Conservation (phyloP, 1,140 invertebrate species). For the Gryllus bimaculatus region DNA sequence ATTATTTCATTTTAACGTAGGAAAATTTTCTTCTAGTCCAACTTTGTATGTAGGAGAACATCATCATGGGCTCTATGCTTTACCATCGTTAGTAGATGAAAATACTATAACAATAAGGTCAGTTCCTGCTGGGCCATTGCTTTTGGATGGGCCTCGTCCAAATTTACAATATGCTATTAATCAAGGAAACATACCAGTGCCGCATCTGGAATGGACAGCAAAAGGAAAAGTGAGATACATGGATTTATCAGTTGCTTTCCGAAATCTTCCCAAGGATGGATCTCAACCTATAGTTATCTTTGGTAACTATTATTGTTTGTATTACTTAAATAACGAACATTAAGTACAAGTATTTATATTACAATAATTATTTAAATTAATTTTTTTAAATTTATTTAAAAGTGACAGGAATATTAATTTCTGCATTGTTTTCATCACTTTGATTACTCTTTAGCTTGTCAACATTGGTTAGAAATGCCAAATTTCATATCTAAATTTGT, state of each 20-base stretch:
- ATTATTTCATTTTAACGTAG: neutral
- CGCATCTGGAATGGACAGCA: neutral
- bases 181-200: neutral
- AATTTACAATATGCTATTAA: neutral
- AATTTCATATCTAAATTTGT: too few species aligned
- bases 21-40: slow-evolving; percentile 48
- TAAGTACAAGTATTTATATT: too few species aligned
- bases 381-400: neutral
- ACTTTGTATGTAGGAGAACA: slow-evolving; percentile 91
- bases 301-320: neutral
- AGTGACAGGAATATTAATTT: neutral
- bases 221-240: neutral
- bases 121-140: slow-evolving; percentile 45
- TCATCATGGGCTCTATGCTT: slow-evolving; percentile 75
- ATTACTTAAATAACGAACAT: too few species aligned
- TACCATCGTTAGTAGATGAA: slow-evolving; percentile 84
- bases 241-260: slow-evolving; percentile 17
- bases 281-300: neutral
- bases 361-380: too few species aligned
- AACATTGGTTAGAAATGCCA: too few species aligned
- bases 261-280: neutral
- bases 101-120: slow-evolving; percentile 59
- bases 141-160: slow-evolving; percentile 52
- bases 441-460: too few species aligned
- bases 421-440: too few species aligned